A percentile compares a stretch with the other conserved stretches of the same genome.
phyloP scores from a whole-genome alignment of 2,888 invertebrate genomes.

The Ashinkailepas kermadecensis region DNA sequence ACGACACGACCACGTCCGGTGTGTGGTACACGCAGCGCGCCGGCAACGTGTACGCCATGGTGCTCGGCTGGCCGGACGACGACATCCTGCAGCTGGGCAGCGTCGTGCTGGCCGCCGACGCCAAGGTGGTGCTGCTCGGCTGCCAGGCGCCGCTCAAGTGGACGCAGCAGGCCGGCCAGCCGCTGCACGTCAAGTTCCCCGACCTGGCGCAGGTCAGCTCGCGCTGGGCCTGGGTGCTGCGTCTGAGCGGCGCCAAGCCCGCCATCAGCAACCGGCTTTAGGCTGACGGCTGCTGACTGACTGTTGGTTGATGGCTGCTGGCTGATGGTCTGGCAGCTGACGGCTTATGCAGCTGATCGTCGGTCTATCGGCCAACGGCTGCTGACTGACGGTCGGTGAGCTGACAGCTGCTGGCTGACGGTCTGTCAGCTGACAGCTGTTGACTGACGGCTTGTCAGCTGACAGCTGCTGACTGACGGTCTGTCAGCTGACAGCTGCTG shows the following conservation, averaged over 20 bases:
- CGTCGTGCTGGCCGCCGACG: conserved; percentile 24
- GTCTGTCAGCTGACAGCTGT: no score
- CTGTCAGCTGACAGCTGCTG: no score
- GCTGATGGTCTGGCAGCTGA: no score
- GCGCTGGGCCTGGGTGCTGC: conserved; percentile 31
- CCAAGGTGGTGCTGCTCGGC: conserved; percentile 28
- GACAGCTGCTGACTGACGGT: no score
- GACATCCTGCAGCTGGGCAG: conserved; percentile 27
- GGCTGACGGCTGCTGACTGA: no score
- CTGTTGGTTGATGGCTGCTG: no score
- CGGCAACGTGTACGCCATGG: conserved; percentile 31
- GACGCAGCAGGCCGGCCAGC: background rate
- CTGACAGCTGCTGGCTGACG: no score
- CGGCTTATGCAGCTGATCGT: no score
- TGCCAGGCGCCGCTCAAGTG: conserved; percentile 24
- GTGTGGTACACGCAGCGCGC: conserved; percentile 33
- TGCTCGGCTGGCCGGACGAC: conserved; percentile 32
- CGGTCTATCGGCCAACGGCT: no score
- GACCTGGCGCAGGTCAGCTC: conserved; percentile 25
- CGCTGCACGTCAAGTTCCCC: conserved; percentile 28
- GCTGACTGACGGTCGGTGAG: no score
- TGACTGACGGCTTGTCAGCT: no score
- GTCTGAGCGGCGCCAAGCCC: conserved; percentile 25
- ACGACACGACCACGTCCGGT: conserved; percentile 60
- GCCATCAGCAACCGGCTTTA: background rate